Conservation (phyloP, 35 echinoderm and acorn worm species). For the Apostichopus californicus region DNA sequence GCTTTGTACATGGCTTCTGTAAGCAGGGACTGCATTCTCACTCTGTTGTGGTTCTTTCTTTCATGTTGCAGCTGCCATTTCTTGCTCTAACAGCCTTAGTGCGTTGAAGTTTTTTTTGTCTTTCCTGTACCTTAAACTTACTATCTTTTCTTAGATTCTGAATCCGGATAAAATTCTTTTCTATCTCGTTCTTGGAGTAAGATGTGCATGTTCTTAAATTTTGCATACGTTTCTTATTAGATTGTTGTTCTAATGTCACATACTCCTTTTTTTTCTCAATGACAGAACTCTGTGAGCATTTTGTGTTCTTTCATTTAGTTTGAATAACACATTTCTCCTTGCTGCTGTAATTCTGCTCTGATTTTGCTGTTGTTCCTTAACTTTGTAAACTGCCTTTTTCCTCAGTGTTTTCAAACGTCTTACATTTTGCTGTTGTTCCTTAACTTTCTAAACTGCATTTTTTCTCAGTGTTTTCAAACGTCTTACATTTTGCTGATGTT, state of each 20-base stretch:
- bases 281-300: neutral
- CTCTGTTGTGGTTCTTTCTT: too few species aligned
- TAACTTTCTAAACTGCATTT: neutral
- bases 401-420: neutral
- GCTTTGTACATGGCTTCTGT: too few species aligned
- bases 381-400: neutral
- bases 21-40: too few species aligned
- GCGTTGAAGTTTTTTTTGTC: too few species aligned
- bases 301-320: neutral
- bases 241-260: neutral
- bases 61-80: too few species aligned
- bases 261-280: neutral
- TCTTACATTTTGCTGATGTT: neutral
- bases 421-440: neutral
- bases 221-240: neutral
- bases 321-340: neutral
- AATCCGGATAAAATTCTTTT: neutral
- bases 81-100: too few species aligned
- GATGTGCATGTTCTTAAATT: slow-evolving; percentile 16
- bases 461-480: neutral
- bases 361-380: neutral
- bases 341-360: neutral
- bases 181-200: neutral
- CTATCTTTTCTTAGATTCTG: too few species aligned
- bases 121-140: too few species aligned